phyloP scores from a whole-genome alignment of 2,797 vertebrate species.

The Morus bassanus region DNA sequence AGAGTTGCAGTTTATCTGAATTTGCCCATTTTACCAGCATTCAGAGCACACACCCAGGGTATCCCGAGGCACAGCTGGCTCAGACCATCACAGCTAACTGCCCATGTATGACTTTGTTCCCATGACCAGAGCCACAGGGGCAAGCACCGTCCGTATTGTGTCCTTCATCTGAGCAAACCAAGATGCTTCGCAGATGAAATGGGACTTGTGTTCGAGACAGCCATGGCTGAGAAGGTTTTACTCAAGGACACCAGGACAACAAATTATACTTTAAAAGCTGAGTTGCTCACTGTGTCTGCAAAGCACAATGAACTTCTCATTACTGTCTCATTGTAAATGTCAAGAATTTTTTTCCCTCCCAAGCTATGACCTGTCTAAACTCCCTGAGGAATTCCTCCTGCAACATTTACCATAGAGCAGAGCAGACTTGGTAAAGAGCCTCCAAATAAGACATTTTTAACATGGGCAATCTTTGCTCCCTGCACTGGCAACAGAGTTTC shows the following conservation, averaged over 20 bases:
- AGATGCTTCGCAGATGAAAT: neutral
- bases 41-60: neutral
- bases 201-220: neutral
- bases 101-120: neutral
- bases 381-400: neutral
- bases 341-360: neutral
- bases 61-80: neutral
- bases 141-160: accelerated
- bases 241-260: neutral
- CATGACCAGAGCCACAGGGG: neutral
- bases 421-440: neutral
- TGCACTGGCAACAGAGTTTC: neutral
- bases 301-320: neutral
- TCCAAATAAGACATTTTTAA: neutral
- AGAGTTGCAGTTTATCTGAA: neutral
- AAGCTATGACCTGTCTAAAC: neutral
- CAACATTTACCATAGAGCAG: neutral
- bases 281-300: neutral
- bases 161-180: neutral
- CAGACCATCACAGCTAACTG: neutral
- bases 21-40: neutral
- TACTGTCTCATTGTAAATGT: neutral
- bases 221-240: neutral
- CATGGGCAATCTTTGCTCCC: neutral
- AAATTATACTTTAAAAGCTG: neutral